Conservation (phyloP, 2,113 vertebrate species). For the Corythaixoides concolor region DNA sequence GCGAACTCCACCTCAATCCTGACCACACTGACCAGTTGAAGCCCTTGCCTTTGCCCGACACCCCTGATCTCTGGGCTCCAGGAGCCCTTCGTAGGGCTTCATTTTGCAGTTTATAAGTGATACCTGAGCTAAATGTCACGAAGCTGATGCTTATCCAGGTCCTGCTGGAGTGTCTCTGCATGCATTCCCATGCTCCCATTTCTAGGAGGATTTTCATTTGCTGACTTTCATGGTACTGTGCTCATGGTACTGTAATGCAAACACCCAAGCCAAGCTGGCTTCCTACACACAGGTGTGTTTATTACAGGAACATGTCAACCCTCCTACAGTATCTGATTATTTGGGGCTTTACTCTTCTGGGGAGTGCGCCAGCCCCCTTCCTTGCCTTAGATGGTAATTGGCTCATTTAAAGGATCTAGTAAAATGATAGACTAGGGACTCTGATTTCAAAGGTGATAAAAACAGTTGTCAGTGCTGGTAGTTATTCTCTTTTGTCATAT, state of each 20-base stretch:
- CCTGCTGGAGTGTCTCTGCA: background rate
- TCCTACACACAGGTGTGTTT: background rate
- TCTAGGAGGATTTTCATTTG: background rate
- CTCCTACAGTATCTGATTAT: background rate
- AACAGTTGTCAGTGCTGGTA: background rate
- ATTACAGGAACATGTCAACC: background rate
- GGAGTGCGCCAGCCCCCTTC: background rate
- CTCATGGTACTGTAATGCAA: background rate
- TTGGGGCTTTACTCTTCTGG: background rate
- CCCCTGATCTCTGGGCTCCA: background rate
- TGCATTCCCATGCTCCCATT: accelerated
- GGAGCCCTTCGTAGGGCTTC: background rate
- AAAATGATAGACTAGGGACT: background rate
- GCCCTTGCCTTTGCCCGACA: background rate
- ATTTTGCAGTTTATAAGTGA: background rate
- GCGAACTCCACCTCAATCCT: background rate
- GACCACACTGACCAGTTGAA: background rate
- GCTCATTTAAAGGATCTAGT: background rate
- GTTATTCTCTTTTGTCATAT: background rate
- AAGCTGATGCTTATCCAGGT: background rate
- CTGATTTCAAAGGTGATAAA: background rate
- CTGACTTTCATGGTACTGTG: background rate
- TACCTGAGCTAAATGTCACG: background rate
- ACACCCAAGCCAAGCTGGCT: background rate
- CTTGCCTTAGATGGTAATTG: background rate